A percentile compares a stretch with the other conserved stretches of the same genome.
Conservation (phyloP, 2,113 vertebrate genomes). For the Ovibos moschatus region DNA sequence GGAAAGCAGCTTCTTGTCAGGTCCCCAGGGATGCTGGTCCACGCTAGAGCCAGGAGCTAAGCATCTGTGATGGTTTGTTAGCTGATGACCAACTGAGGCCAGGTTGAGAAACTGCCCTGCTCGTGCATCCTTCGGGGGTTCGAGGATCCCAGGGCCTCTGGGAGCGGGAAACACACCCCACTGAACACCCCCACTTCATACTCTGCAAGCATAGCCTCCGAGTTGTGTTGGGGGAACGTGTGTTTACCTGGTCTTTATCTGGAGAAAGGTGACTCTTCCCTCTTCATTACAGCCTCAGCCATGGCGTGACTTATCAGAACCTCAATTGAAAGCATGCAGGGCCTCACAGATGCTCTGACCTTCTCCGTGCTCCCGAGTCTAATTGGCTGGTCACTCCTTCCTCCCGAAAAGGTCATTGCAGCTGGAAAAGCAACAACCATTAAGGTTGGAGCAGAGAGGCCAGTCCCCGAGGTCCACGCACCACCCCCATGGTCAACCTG, state of each 20-base stretch:
- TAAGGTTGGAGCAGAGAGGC: background rate
- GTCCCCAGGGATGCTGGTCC: accelerated
- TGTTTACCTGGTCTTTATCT: background rate
- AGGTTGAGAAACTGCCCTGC: background rate
- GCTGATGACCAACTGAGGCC: background rate
- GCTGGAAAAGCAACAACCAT: background rate
- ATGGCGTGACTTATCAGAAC: background rate
- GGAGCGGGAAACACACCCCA: background rate
- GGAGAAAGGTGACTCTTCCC: background rate
- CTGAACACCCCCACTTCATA: background rate
- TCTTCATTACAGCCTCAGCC: background rate
- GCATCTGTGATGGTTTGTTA: background rate
- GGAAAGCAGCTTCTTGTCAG: background rate
- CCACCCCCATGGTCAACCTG: accelerated
- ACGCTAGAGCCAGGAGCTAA: accelerated
- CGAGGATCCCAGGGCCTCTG: background rate
- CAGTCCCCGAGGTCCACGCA: accelerated
- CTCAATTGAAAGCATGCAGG: background rate
- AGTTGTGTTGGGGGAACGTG: accelerated
- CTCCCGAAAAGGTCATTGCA: background rate
- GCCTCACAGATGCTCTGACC: background rate
- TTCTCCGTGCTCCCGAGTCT: background rate
- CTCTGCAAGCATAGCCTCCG: accelerated
- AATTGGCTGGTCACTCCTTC: background rate
- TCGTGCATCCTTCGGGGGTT: accelerated